Conservation (phyloP, 2,797 vertebrate genomes). For the Knipowitschia caucasica region DNA sequence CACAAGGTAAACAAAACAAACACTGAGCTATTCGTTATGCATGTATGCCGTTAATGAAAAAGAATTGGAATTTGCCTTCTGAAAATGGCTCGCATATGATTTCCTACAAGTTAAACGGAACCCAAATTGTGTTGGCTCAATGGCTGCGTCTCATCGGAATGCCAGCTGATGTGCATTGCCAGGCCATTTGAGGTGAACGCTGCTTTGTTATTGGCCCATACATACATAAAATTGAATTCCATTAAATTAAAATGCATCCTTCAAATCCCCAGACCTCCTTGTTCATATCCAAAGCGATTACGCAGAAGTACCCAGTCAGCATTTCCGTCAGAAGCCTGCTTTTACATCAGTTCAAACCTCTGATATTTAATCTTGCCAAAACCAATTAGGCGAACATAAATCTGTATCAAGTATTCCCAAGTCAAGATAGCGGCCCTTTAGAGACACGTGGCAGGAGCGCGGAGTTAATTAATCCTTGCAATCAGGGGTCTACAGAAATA, state of each 20-base stretch:
- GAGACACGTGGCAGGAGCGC: slow-evolving; percentile 56
- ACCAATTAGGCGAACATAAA: slow-evolving; percentile 73
- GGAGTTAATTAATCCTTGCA: slow-evolving; percentile 75
- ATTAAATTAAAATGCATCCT: slow-evolving; percentile 9
- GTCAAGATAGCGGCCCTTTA: slow-evolving; percentile 48
- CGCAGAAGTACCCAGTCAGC: slow-evolving; percentile 27
- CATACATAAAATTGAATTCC: slow-evolving; percentile 7
- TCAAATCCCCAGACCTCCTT: slow-evolving; percentile 12
- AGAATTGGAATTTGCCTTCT: too few relatives aligned
- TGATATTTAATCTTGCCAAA: slow-evolving; percentile 67
- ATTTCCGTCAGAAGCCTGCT: slow-evolving; percentile 53
- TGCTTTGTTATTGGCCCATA: neutral
- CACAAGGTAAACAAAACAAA: too few relatives aligned
- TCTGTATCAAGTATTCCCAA: slow-evolving; percentile 53
- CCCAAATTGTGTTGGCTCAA: neutral
- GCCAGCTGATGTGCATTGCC: neutral
- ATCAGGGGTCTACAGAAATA: slow-evolving; percentile 58
- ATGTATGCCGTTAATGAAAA: too few relatives aligned
- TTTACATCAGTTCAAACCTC: slow-evolving; percentile 68
- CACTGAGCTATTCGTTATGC: too few relatives aligned
- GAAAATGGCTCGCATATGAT: too few relatives aligned
- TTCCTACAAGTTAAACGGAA: too few relatives aligned
- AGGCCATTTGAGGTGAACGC: neutral
- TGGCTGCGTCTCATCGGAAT: neutral
- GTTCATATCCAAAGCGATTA: slow-evolving; percentile 19